Evolutionary conservation across 2,113 vertebrate genomes (phyloP).

Genomic region (Stomatorhinus ivindoensis): DNA sequence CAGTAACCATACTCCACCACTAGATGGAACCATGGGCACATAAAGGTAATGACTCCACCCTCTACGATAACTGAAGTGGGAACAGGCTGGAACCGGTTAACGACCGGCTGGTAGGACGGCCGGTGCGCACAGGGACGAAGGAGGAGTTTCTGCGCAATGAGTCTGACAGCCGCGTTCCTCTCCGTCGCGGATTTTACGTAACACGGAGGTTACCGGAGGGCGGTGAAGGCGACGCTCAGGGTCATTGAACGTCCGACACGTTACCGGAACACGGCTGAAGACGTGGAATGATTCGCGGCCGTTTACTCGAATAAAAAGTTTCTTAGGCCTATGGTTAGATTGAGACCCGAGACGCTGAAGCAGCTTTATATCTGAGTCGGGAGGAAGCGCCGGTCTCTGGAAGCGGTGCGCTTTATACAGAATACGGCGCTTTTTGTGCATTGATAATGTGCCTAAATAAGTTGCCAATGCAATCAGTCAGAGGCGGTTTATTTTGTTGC

Average conservation of each 20-base stretch:
- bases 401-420: background rate
- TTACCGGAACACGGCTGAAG: background rate
- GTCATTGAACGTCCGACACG: background rate
- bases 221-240: background rate
- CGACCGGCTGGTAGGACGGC: background rate
- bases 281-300: background rate
- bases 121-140: background rate
- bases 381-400: background rate
- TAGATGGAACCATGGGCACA: background rate
- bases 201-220: background rate
- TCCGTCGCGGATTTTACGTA: background rate
- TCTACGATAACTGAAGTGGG: background rate
- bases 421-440: background rate
- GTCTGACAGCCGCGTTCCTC: background rate
- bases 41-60: background rate
- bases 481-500: background rate
- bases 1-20: background rate
- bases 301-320: background rate
- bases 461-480: background rate
- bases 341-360: background rate
- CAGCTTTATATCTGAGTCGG: background rate
- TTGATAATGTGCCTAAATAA: background rate
- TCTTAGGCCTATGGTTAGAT: background rate
- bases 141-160: background rate
- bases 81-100: constrained; percentile 33